A percentile compares a stretch with the other conserved stretches of the same genome.
Conservation (phyloP, 2,113 vertebrate genomes). For the Mus spicilegus region DNA sequence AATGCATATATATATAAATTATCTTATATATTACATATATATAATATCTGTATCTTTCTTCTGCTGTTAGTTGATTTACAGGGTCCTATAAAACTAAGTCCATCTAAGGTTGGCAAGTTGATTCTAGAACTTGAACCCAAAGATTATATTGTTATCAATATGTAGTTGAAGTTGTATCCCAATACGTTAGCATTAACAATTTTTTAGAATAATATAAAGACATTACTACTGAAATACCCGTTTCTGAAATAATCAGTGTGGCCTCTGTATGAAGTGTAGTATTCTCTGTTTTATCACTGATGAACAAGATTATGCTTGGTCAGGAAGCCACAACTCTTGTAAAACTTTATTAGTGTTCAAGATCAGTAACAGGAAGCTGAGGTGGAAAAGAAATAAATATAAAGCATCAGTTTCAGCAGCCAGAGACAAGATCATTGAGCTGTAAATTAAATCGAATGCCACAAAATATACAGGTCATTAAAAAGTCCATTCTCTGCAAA, state of each 20-base stretch:
- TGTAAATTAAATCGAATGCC: constrained; percentile 81
- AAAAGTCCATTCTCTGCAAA: constrained; percentile 60
- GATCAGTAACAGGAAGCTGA: constrained; percentile 69
- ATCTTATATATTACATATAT: background rate
- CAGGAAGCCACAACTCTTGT: constrained; percentile 74
- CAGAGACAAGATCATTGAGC: constrained; percentile 69
- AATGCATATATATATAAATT: no score
- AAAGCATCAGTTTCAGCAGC: constrained; percentile 66
- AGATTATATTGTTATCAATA: constrained; percentile 12
- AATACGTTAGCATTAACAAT: constrained; percentile 36
- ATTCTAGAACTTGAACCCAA: constrained; percentile 4
- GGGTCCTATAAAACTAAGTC: background rate
- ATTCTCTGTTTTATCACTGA: constrained; percentile 5
- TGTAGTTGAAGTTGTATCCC: constrained; percentile 35
- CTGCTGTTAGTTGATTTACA: background rate
- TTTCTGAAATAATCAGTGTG: constrained; percentile 66
- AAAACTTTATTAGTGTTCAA: constrained; percentile 80
- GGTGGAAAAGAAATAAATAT: constrained; percentile 76
- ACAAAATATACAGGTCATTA: constrained; percentile 68
- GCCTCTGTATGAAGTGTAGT: constrained; percentile 14
- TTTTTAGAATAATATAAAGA: constrained; percentile 66
- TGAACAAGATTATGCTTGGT: constrained; percentile 62
- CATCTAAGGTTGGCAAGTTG: background rate
- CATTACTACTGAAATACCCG: constrained; percentile 25
- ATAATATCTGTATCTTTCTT: background rate